A percentile compares a stretch with the other conserved stretches of the same genome.
Conservation (phyloP, 2,888 invertebrate genomes). For the Synanthedon tipuliformis region DNA sequence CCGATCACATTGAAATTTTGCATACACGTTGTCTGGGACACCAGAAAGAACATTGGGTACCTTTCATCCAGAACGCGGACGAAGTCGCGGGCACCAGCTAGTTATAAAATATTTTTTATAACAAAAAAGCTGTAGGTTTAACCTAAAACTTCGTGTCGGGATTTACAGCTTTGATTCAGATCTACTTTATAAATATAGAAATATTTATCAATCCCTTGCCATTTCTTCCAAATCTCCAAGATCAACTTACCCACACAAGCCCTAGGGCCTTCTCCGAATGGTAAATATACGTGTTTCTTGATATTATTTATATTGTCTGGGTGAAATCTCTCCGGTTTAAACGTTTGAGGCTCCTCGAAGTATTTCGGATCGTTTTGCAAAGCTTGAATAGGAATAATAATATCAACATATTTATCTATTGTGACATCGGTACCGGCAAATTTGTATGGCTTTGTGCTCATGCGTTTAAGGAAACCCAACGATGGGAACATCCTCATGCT, state of each 20-base stretch:
- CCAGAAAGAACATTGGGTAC: too few relatives aligned
- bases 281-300: slow-evolving; percentile 14
- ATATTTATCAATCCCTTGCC: too few relatives aligned
- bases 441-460: slow-evolving; percentile 12
- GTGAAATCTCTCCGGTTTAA: slow-evolving; percentile 20
- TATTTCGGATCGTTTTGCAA: slow-evolving; percentile 20
- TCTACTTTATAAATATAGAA: too few relatives aligned
- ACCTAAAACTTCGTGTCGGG: too few relatives aligned
- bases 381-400: slow-evolving; percentile 18
- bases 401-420: slow-evolving; percentile 14
- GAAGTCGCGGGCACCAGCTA: too few relatives aligned
- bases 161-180: too few relatives aligned
- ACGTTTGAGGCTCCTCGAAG: slow-evolving; percentile 17
- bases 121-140: too few relatives aligned
- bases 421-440: slow-evolving; percentile 17
- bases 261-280: slow-evolving; percentile 21
- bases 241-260: slow-evolving; percentile 14
- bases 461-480: slow-evolving; percentile 11
- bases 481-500: slow-evolving; percentile 18
- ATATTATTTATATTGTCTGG: slow-evolving; percentile 6
- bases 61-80: too few relatives aligned
- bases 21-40: too few relatives aligned
- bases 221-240: slow-evolving; percentile 18
- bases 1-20: too few relatives aligned
- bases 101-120: too few relatives aligned